phyloP scores from a whole-genome alignment of 2,888 invertebrate species.

The Cotesia congregata region DNA sequence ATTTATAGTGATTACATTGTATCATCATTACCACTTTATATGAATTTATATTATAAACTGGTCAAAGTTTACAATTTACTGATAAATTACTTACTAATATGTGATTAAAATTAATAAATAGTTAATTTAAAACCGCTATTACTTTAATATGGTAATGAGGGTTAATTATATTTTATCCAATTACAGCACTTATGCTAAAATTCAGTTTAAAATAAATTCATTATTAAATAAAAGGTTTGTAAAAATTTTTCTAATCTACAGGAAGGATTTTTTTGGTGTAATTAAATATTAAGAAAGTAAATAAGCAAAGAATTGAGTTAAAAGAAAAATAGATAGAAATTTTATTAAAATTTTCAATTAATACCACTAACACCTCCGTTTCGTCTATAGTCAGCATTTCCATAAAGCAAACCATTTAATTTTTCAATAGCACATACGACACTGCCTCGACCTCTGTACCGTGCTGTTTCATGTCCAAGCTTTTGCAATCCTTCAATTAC shows the following conservation, averaged over 20 bases:
- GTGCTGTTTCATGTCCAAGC: slow-evolving; percentile 78
- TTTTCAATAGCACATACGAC: slow-evolving; percentile 80
- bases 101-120: not conserved
- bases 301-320: not conserved
- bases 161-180: not conserved
- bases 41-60: not conserved
- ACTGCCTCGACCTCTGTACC: slow-evolving; percentile 78
- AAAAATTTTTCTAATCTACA: not conserved
- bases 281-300: not conserved
- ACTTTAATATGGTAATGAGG: not conserved
- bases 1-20: not conserved
- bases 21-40: not conserved
- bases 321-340: slow-evolving; percentile 23
- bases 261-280: not conserved
- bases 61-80: not conserved
- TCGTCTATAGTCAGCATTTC: slow-evolving; percentile 70
- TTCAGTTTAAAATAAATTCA: no score
- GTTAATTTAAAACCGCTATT: not conserved
- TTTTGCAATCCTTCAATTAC: slow-evolving; percentile 76
- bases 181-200: no score
- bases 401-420: slow-evolving; percentile 76
- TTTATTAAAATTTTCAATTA: not conserved
- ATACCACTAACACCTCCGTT: slow-evolving; percentile 31
- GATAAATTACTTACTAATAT: not conserved
- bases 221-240: no score